These are phyloP conservation scores for Athrips mouffetella DNA, from an alignment of 2,888 invertebrate species.

Conservation along the genomic window DNA sequence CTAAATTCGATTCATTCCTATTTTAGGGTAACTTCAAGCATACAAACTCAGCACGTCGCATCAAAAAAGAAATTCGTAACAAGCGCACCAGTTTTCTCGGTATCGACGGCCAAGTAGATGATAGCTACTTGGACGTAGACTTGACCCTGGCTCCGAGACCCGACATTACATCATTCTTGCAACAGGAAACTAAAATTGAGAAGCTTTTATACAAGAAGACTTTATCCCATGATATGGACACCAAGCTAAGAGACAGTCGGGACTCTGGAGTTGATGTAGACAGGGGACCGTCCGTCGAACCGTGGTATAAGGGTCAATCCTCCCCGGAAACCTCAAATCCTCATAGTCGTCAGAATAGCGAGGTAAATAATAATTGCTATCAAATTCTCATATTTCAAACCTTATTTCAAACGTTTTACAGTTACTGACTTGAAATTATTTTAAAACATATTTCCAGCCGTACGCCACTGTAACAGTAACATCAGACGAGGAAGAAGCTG, in stretches of 20 bases:
- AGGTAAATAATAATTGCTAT: constrained; percentile 54
- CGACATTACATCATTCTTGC: constrained; percentile 88
- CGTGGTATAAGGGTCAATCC: constrained; percentile 76
- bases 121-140: constrained; percentile 83
- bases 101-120: constrained; percentile 85
- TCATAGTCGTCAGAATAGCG: constrained; percentile 89
- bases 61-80: constrained; percentile 90
- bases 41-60: constrained; percentile 89
- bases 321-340: constrained; percentile 78
- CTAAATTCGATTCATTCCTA: no score
- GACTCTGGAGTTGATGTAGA: constrained; percentile 89
- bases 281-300: constrained; percentile 75
- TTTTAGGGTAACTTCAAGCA: constrained; percentile 81
- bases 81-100: constrained; percentile 92
- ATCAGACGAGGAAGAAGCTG: constrained; percentile 88
- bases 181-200: constrained; percentile 87
- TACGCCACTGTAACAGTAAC: constrained; percentile 85
- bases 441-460: constrained; percentile 71
- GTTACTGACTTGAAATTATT: no score
- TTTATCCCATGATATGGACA: constrained; percentile 83
- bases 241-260: constrained; percentile 81
- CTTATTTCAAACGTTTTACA: no score
- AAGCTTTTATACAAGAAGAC: constrained; percentile 86
- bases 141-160: constrained; percentile 84
- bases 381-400: no score